Conservation (phyloP, 1,140 invertebrate species). For the Trialeurodes vaporariorum region DNA sequence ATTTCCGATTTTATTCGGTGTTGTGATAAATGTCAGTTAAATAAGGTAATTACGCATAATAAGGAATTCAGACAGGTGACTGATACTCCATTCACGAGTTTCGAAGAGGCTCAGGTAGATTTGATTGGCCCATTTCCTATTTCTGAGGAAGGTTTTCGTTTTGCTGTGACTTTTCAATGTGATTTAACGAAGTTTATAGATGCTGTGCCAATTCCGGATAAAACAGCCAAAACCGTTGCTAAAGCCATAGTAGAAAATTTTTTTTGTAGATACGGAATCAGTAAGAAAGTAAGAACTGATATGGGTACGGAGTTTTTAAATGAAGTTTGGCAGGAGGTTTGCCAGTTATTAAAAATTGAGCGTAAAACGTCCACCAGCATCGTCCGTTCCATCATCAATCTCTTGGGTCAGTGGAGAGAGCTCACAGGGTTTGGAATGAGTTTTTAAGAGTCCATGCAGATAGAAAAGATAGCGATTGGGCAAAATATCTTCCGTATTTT, state of each 20-base stretch:
- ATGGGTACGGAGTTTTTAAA: constrained; percentile 17
- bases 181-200: constrained; percentile 30
- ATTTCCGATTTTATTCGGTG: not conserved
- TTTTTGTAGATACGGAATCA: constrained; percentile 14
- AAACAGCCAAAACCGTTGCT: constrained; percentile 26
- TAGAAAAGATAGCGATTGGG: not conserved
- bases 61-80: constrained; percentile 11
- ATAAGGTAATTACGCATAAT: not conserved
- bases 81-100: constrained; percentile 5
- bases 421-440: constrained; percentile 31
- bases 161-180: constrained; percentile 30
- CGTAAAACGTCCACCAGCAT: constrained; percentile 19
- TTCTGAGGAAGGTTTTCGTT: constrained; percentile 26
- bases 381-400: constrained; percentile 29
- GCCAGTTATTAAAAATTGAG: constrained; percentile 26
- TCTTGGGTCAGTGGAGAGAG: constrained; percentile 31
- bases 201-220: constrained; percentile 26
- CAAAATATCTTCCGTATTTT: not conserved
- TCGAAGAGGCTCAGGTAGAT: constrained; percentile 22
- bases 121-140: constrained; percentile 29
- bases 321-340: constrained; percentile 26
- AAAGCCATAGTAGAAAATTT: constrained; percentile 17
- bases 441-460: constrained; percentile 27
- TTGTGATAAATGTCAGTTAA: not conserved
- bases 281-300: constrained; percentile 15